Evolutionary conservation across 1,140 invertebrate species (phyloP).

Genomic region (Monomorium pharaonis): DNA sequence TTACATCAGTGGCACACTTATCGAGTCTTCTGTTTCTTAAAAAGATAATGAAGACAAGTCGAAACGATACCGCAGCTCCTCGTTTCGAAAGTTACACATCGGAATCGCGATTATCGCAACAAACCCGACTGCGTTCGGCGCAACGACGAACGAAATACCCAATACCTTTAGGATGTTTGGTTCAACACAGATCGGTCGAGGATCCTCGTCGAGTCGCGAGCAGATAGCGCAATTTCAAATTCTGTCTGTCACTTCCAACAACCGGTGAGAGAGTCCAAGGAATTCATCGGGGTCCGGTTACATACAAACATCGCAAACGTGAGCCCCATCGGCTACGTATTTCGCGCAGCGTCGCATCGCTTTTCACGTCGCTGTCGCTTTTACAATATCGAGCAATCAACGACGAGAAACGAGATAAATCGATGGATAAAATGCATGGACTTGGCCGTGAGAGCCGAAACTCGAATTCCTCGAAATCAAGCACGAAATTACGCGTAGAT

Average conservation of each 20-base stretch:
- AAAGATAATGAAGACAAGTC: background rate
- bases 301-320: background rate
- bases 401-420: too few relatives aligned
- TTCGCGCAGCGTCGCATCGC: background rate
- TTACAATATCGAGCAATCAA: too few relatives aligned
- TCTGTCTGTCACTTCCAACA: background rate
- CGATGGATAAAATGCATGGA: too few relatives aligned
- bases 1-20: background rate
- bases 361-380: too few relatives aligned
- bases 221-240: background rate
- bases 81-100: background rate
- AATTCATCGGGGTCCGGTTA: background rate
- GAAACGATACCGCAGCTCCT: background rate
- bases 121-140: background rate
- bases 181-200: background rate
- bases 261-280: background rate
- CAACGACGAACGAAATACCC: background rate
- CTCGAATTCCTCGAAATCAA: too few relatives aligned
- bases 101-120: background rate
- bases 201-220: background rate
- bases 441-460: too few relatives aligned
- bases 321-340: background rate
- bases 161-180: background rate
- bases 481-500: too few relatives aligned
- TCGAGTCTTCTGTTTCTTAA: background rate